Evolutionary conservation across 1,140 invertebrate genomes (phyloP), one percentile per base, ranked within the genome.

Genomic region (Triops longicaudatus): DNA sequence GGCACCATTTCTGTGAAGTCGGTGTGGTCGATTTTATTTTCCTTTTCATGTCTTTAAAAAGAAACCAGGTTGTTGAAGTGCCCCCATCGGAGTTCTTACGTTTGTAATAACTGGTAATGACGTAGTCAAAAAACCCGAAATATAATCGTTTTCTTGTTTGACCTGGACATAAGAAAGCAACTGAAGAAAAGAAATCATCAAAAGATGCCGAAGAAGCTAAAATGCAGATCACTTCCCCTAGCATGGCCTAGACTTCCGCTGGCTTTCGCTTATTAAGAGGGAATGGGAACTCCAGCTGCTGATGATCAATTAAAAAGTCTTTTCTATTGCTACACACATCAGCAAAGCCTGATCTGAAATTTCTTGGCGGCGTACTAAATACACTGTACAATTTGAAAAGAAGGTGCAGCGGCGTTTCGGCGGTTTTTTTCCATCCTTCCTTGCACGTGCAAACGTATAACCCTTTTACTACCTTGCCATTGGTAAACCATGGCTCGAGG

Each of bases 261-360:
- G 50, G 50, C 17, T 63, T 63, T 63, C 50, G 22, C 22, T 17
- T 22, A n/a, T 22, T n/a, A 63, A 63, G 44, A 63, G 50, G 22
- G 50, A 63, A 22, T 63, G 14, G 22, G 50, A 63, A 6, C 50
- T 22, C 50, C 50, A 63, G 50, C 50, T 63, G 50, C 6, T 63
- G 50, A 63, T 63, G 50, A 63, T 63, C 50, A 63, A 63, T 63
- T 63, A 63, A 63, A 63, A 63, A 63, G 9, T 63, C 50, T 63
- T 22, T 63, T 63, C 22, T 22, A 63, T n/a, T 14, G 0, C 50
- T 63, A 63, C 22, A 63, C 50, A 63, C 17, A 37, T 37, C 31
- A 37, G 31, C 2, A 7, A 5, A 63, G 50, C n/a, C 14, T 22
- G 50, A 63, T 63, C 50, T 63, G 7, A 63, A 17, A 63, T 63